phyloP scores from a whole-genome alignment of 2,888 invertebrate genomes.

The Margaritifera margaritifera region DNA sequence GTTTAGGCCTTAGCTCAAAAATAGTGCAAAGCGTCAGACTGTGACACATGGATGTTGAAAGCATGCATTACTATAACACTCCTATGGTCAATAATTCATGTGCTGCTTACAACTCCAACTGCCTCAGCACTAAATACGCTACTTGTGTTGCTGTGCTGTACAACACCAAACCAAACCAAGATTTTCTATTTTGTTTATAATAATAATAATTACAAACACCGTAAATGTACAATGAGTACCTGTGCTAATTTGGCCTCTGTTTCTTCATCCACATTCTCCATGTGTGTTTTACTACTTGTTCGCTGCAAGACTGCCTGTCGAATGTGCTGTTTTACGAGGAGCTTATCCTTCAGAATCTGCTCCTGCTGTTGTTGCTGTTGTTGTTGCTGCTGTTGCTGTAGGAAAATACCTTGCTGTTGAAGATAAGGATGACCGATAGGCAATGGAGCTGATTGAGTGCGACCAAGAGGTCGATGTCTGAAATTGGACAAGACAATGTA shows the following conservation, averaged over 20 bases:
- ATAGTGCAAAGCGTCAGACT: too few species aligned
- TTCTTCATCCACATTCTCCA: conserved; percentile 76
- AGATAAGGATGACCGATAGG: conserved; percentile 92
- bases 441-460: conserved; percentile 94
- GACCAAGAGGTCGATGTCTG: conserved; percentile 87
- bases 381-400: conserved; percentile 55
- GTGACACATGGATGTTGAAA: too few species aligned
- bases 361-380: conserved; percentile 58
- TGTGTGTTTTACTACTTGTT: conserved; percentile 78
- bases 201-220: not conserved
- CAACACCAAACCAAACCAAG: too few species aligned
- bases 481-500: conserved; percentile 58
- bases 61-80: too few species aligned
- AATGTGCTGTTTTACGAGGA: conserved; percentile 80
- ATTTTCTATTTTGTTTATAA: too few species aligned
- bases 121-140: too few species aligned
- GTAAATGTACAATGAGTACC: conserved; percentile 36
- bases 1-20: too few species aligned
- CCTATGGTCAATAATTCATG: too few species aligned
- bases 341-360: conserved; percentile 76
- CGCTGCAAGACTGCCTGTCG: conserved; percentile 89
- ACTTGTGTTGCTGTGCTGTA: too few species aligned
- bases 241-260: conserved; percentile 69
- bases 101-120: too few species aligned
- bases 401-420: conserved; percentile 66